These are phyloP conservation scores for Sesia bembeciformis DNA, from an alignment of 2,888 invertebrate species.

Conservation along the genomic window DNA sequence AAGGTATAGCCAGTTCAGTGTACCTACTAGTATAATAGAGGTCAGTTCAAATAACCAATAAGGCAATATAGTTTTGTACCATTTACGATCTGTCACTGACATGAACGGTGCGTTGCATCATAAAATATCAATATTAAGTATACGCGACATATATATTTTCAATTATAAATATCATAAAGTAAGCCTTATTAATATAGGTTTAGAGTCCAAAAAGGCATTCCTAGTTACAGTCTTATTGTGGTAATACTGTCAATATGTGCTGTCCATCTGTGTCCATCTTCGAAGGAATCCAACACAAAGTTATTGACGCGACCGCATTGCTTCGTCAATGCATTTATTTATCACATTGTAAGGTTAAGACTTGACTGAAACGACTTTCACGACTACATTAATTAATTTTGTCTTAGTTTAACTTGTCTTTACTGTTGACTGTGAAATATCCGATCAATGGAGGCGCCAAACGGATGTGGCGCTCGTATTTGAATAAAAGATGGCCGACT, in stretches of 20 bases:
- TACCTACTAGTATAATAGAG: no score
- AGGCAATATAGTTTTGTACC: conserved; percentile 5
- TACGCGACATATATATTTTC: neutral
- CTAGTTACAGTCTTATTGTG: neutral
- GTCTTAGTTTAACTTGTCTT: conserved; percentile 9
- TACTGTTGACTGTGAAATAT: conserved; percentile 24
- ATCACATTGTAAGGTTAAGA: neutral
- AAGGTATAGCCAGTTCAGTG: no score
- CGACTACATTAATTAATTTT: conserved; percentile 6
- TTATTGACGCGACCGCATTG: neutral
- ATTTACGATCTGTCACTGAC: conserved; percentile 9
- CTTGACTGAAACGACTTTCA: neutral
- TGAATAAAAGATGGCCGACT: conserved; percentile 43
- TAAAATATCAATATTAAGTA: neutral
- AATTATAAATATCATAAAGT: neutral
- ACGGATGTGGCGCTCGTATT: conserved; percentile 48
- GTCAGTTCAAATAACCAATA: conserved; percentile 2
- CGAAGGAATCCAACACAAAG: conserved; percentile 5
- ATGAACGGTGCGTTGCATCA: neutral
- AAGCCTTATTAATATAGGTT: neutral
- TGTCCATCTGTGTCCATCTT: conserved; percentile 5
- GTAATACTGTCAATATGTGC: neutral
- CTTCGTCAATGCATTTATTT: neutral
- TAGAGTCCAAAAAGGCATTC: neutral
- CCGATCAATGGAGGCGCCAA: conserved; percentile 32